Conservation (phyloP, 1,140 invertebrate genomes). For the Amphibalanus amphitrite region DNA sequence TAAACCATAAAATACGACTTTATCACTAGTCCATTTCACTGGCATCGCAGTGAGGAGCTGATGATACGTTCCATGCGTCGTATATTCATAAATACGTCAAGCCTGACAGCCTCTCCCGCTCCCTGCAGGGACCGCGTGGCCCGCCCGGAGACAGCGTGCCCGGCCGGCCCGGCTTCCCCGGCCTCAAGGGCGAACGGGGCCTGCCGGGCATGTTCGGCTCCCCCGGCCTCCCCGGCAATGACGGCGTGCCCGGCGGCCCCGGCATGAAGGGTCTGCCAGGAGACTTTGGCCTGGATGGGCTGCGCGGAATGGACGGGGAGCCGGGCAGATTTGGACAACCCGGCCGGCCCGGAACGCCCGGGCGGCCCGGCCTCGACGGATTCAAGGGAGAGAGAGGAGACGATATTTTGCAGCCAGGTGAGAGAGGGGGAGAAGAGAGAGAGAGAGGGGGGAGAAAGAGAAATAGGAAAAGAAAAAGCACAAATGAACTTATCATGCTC, state of each 20-base stretch:
- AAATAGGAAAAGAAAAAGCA: too few species aligned
- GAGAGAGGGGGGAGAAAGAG: too few species aligned
- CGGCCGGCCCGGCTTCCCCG: conserved; percentile 42
- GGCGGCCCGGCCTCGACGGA: not conserved
- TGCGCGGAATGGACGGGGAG: conserved; percentile 44
- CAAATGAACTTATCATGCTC: too few species aligned
- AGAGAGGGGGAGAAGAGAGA: too few species aligned
- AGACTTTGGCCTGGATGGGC: conserved; percentile 22
- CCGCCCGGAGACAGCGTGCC: conserved; percentile 46
- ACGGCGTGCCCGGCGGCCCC: conserved; percentile 37
- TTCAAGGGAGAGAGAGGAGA: not conserved
- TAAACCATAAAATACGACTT: too few species aligned
- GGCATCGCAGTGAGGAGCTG: too few species aligned
- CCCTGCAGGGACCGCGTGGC: conserved; percentile 29
- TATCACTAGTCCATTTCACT: too few species aligned
- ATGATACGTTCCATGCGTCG: too few species aligned
- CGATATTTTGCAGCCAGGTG: not conserved
- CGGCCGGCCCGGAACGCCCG: conserved; percentile 7
- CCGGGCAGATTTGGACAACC: conserved; percentile 18
- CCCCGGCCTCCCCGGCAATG: too few species aligned
- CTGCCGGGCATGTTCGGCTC: conserved; percentile 33
- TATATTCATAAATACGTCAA: too few species aligned
- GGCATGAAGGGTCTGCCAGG: conserved; percentile 48
- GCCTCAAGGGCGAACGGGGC: conserved; percentile 55
- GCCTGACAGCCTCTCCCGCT: too few species aligned